phyloP scores from a whole-genome alignment of 2,888 invertebrate genomes.

The Coecobrya sp. region DNA sequence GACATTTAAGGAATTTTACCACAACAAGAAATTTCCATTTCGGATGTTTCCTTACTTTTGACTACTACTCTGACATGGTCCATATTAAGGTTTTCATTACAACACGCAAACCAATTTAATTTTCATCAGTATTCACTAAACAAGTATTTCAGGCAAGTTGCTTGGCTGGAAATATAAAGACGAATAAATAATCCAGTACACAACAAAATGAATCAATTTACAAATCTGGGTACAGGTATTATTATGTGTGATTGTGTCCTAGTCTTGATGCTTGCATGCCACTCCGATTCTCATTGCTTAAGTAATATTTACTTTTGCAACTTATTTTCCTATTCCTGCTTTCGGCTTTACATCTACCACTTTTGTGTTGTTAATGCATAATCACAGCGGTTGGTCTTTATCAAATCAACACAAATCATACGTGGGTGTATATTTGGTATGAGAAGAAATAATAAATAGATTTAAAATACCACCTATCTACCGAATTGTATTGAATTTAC shows the following conservation, averaged over 20 bases:
- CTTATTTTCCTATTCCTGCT: not conserved
- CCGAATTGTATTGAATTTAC: not conserved
- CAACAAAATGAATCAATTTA: not conserved
- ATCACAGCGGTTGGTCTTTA: not conserved
- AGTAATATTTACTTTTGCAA: not conserved
- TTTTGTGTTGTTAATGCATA: not conserved
- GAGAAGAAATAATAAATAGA: not conserved
- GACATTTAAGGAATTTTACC: not conserved
- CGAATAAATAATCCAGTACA: not conserved
- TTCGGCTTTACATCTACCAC: not conserved
- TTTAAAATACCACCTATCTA: too few species aligned
- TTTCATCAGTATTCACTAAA: not conserved
- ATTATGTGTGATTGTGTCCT: too few species aligned
- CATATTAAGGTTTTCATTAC: slow-evolving; percentile 73
- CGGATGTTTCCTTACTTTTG: not conserved
- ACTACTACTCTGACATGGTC: not conserved
- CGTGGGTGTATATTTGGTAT: not conserved
- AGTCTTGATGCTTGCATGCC: too few species aligned
- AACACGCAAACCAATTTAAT: not conserved
- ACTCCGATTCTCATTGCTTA: too few species aligned
- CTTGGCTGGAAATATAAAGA: too few species aligned
- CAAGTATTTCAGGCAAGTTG: too few species aligned
- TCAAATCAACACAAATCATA: too few species aligned
- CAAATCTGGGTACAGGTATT: too few species aligned
- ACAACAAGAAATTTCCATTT: slow-evolving; percentile 37